Conservation (phyloP, 2,113 vertebrate species). For the Aviceda subcristata region DNA sequence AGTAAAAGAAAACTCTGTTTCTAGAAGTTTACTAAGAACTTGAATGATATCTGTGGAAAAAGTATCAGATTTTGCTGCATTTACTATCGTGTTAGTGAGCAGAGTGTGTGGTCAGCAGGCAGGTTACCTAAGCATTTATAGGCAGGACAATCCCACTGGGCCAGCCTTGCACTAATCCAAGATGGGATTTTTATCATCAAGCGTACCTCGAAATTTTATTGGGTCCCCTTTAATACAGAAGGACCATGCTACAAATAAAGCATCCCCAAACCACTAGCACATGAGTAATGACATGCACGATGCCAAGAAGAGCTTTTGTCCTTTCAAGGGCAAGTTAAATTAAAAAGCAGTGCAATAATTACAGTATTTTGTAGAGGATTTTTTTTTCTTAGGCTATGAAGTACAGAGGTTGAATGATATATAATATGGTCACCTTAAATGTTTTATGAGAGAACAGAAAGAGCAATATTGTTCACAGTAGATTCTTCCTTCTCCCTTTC, state of each 20-base stretch:
- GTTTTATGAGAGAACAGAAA: not conserved
- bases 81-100: not conserved
- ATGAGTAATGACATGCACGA: not conserved
- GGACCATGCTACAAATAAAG: not conserved
- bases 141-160: not conserved
- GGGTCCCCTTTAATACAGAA: not conserved
- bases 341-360: not conserved
- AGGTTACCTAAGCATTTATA: not conserved
- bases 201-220: not conserved
- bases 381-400: not conserved
- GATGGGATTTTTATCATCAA: not conserved
- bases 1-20: not conserved
- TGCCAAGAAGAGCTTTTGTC: not conserved
- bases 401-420: not conserved
- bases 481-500: not conserved
- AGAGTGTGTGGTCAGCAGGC: not conserved
- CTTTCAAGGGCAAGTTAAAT: not conserved
- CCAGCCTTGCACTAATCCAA: not conserved
- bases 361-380: not conserved
- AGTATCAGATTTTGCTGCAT: not conserved
- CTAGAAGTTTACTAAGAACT: not conserved
- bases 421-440: not conserved
- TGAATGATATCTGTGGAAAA: not conserved
- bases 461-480: not conserved
- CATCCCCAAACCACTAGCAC: not conserved